Evolutionary conservation across 2,797 vertebrate species (phyloP).

Genomic region (Amblyopsis hoosieri): DNA sequence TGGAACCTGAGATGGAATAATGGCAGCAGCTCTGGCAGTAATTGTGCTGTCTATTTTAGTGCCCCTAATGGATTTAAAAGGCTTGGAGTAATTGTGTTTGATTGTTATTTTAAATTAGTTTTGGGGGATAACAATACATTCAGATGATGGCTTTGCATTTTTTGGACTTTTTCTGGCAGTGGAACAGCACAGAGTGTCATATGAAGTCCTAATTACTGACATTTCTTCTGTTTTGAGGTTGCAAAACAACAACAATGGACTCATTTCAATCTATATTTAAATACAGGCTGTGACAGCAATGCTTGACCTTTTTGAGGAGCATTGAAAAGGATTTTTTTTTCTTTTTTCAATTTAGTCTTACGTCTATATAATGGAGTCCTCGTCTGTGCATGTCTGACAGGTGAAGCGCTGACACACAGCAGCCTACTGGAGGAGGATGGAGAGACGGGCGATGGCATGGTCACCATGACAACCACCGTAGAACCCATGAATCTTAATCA

Average conservation of each 20-base stretch:
- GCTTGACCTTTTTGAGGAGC: background rate
- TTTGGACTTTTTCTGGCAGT: slow-evolving; percentile 31
- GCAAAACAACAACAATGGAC: background rate
- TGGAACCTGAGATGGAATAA: no score
- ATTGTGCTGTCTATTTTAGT: slow-evolving; percentile 7
- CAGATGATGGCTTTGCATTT: slow-evolving; percentile 26
- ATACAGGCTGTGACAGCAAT: no score
- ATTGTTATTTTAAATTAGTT: no score
- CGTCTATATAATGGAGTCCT: slow-evolving; percentile 10
- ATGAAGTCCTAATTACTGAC: slow-evolving; percentile 64
- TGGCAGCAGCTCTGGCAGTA: no score
- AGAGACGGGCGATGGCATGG: slow-evolving; percentile 81
- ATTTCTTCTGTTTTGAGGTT: slow-evolving; percentile 14
- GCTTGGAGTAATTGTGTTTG: background rate
- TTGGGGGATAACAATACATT: background rate
- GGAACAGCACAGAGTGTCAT: slow-evolving; percentile 44
- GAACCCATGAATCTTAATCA: slow-evolving; percentile 89
- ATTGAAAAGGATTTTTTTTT: background rate
- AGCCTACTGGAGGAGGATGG: slow-evolving; percentile 90
- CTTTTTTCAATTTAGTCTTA: background rate
- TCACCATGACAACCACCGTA: slow-evolving; percentile 85
- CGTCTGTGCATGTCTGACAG: slow-evolving; percentile 58
- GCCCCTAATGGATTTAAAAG: slow-evolving; percentile 27
- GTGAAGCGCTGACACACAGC: slow-evolving; percentile 88
- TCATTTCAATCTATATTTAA: no score